Conservation (phyloP, 2,113 vertebrate genomes). For the Halichoerus grypus region DNA sequence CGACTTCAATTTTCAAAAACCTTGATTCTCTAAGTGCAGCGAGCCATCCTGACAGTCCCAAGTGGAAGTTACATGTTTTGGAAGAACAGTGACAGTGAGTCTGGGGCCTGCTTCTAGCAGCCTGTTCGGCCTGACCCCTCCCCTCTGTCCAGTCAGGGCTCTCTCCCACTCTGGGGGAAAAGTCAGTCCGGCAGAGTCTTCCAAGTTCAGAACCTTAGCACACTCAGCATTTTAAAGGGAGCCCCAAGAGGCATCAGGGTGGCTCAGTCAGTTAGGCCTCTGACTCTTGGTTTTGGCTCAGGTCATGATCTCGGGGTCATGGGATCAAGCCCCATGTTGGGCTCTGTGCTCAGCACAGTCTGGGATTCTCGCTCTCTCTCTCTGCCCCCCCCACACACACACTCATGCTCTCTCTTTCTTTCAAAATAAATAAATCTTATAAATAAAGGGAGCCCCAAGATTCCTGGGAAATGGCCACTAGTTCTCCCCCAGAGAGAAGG, state of each 20-base stretch:
- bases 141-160: not conserved
- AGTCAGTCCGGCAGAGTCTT: not conserved
- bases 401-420: not conserved
- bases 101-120: accelerated
- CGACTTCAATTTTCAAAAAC: not conserved
- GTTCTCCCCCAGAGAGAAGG: not conserved
- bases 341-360: not conserved
- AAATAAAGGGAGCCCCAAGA: not conserved
- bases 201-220: not conserved
- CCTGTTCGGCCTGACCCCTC: not conserved
- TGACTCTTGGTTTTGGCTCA: not conserved
- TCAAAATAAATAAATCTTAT: not conserved
- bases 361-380: not conserved
- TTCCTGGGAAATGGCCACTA: not conserved
- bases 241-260: not conserved
- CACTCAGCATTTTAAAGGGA: not conserved
- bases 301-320: not conserved
- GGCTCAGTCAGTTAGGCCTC: not conserved
- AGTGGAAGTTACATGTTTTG: accelerated
- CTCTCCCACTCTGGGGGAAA: not conserved
- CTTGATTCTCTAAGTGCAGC: not conserved
- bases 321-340: not conserved
- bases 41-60: not conserved
- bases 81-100: accelerated
- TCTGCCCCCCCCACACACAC: not conserved